These are phyloP conservation scores for Hirudo medicinalis DNA, from an alignment of 1,140 invertebrate species.

Conservation along the genomic window DNA sequence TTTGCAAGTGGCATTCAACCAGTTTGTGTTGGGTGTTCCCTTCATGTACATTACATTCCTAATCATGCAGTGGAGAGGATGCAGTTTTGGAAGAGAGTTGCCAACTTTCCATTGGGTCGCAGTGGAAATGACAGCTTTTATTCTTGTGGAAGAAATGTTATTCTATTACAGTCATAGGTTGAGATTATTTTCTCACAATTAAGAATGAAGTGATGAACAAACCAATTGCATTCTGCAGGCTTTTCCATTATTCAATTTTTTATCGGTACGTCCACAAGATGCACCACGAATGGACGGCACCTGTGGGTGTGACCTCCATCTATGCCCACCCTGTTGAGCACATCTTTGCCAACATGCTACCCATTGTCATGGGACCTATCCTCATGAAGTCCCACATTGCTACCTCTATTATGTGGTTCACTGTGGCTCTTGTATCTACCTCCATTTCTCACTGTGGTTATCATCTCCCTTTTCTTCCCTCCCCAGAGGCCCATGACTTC, in stretches of 20 bases:
- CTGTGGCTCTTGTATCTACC: conserved; percentile 61
- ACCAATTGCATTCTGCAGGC: conserved; percentile 42
- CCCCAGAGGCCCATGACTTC: conserved; percentile 79
- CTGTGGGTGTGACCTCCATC: conserved; percentile 54
- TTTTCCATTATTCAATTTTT: conserved; percentile 59
- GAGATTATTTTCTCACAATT: neutral
- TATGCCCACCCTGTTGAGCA: conserved; percentile 80
- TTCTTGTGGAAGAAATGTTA: conserved; percentile 64
- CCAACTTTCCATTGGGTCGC: conserved; percentile 72
- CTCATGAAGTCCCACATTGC: conserved; percentile 67
- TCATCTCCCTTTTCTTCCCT: conserved; percentile 73
- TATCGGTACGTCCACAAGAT: conserved; percentile 74
- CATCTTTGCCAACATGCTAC: conserved; percentile 65
- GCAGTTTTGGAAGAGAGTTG: conserved; percentile 51
- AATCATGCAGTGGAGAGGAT: conserved; percentile 55
- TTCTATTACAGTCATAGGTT: conserved; percentile 78
- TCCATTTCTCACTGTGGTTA: conserved; percentile 75
- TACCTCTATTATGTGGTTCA: conserved; percentile 70
- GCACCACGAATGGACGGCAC: conserved; percentile 47
- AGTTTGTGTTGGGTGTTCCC: conserved; percentile 57
- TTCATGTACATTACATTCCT: conserved; percentile 51
- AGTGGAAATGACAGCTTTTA: conserved; percentile 60
- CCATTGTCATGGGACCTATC: conserved; percentile 64
- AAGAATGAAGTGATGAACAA: neutral
- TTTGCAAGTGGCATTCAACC: conserved; percentile 61